Base-by-base conservation (phyloP, 2,888 invertebrate species). In the Leucophora obtusa region DNA sequence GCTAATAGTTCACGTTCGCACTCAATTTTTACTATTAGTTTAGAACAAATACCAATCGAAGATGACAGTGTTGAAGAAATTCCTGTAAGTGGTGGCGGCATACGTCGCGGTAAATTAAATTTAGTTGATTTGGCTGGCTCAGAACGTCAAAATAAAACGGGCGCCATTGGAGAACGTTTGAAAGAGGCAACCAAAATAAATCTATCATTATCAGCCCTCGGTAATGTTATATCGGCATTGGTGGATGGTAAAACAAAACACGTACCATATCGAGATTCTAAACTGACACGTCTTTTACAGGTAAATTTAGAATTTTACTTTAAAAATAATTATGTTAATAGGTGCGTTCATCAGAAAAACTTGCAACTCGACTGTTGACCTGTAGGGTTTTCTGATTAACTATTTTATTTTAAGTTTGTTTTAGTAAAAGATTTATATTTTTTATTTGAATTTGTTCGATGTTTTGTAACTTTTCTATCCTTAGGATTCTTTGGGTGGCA, bases 131-230 rank as follows among this genome's bases (percentile, higher is more conserved):
- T 97, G 85, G 97, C 97, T 0, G 97, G 97, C 7, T 96, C 96
- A 28, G 97, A 97, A 87, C 90, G 97, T 76, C 97, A 97, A 89
- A 92, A 94, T 3, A 96, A 97, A 89, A 92, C 92, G 85, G 96
- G 96, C n/a, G 96, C 97, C 0, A 94, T 94, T 8, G 97, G 97
- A 0, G 95, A 96, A 82, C 91, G 97, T 14, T 91, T 97, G 33
- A 96, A 95, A 86, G 97, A 97, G 90, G 97, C 96, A 0, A 96
- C 96, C 0, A 97, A 96, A 90, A 97, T 97, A 76, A 97, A 97
- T 91, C 89, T 97, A 63, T 96, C 96, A 0, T 90, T 97, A 33
- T 96, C 96, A 11, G 97, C 97, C 0, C 91, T 97, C 60, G 97
- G 88, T 2, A 97, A 97, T 88, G 97, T 97, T 0, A 97, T 97